Percentiles rank a stretch among this genome's conserved stretches.
phyloP scores from a whole-genome alignment of 2,113 vertebrate genomes.

The Cynoglossus semilaevis region DNA sequence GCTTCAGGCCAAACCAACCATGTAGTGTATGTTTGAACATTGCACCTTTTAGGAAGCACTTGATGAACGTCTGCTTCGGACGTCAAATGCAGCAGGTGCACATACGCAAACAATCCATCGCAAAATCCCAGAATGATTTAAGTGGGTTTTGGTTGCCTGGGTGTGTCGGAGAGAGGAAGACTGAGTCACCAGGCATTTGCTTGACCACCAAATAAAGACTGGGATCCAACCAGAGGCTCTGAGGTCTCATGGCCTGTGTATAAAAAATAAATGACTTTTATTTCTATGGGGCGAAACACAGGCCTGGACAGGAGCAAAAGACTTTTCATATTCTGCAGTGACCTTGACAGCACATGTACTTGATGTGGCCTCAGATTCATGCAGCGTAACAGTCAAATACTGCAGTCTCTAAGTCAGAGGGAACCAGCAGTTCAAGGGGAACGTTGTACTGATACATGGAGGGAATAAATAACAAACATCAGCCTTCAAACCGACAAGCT shows the following conservation, averaged over 20 bases:
- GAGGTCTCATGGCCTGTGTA: slow-evolving; percentile 3
- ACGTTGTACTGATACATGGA: too few relatives aligned
- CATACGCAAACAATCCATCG: slow-evolving; percentile 18
- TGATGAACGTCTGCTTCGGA: not conserved
- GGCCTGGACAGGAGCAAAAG: not conserved
- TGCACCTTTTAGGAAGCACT: not conserved
- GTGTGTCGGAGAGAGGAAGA: slow-evolving; percentile 35
- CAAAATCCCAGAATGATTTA: slow-evolving; percentile 31
- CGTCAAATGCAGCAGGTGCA: slow-evolving; percentile 29
- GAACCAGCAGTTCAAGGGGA: too few relatives aligned
- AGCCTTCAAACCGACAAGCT: too few relatives aligned
- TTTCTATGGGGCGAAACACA: not conserved
- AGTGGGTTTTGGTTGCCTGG: slow-evolving; percentile 45
- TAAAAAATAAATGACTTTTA: slow-evolving; percentile 18
- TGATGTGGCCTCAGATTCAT: slow-evolving; percentile 6
- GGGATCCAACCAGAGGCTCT: slow-evolving; percentile 20
- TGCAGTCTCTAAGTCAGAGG: not conserved
- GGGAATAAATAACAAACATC: too few relatives aligned
- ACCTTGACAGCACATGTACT: not conserved
- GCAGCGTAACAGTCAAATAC: slow-evolving; percentile 5
- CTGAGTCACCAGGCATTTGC: slow-evolving; percentile 49
- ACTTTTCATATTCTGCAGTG: not conserved
- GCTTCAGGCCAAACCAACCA: too few relatives aligned
- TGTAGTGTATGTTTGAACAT: too few relatives aligned
- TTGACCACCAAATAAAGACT: slow-evolving; percentile 44